phyloP scores from a whole-genome alignment of 2,113 vertebrate genomes.

The Aythya baeri region DNA sequence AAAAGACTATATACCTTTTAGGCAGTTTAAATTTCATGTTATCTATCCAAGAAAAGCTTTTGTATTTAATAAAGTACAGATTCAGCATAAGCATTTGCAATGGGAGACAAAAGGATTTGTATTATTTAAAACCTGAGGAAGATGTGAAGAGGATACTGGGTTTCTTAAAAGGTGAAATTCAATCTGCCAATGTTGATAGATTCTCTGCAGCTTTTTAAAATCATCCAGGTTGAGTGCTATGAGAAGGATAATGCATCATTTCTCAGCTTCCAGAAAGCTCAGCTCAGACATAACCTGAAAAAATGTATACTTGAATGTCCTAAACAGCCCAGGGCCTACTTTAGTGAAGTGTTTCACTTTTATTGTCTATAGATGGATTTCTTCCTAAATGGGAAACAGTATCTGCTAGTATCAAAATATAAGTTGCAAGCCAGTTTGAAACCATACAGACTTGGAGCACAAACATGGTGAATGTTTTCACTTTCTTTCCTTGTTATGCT shows the following conservation, averaged over 20 bases:
- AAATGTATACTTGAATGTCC: background rate
- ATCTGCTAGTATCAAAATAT: background rate
- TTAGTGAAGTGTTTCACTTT: background rate
- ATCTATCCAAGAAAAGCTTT: background rate
- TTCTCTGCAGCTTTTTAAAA: background rate
- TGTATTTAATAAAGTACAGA: background rate
- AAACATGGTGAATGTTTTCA: background rate
- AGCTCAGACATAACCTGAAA: background rate
- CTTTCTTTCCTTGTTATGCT: background rate
- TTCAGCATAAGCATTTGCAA: background rate
- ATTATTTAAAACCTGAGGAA: background rate
- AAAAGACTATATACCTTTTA: background rate
- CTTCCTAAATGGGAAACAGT: background rate
- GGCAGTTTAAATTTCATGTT: background rate
- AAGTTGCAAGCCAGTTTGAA: background rate
- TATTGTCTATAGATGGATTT: background rate
- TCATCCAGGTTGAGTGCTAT: background rate
- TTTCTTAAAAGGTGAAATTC: background rate
- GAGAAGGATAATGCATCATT: background rate
- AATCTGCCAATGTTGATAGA: background rate
- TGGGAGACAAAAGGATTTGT: background rate
- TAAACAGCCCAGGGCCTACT: background rate
- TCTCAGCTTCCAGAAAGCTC: background rate
- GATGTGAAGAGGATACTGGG: background rate
- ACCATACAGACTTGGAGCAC: background rate